These are phyloP conservation scores for Propithecus perrieri DNA, from an alignment of 2,797 vertebrate species.

Conservation along the genomic window DNA sequence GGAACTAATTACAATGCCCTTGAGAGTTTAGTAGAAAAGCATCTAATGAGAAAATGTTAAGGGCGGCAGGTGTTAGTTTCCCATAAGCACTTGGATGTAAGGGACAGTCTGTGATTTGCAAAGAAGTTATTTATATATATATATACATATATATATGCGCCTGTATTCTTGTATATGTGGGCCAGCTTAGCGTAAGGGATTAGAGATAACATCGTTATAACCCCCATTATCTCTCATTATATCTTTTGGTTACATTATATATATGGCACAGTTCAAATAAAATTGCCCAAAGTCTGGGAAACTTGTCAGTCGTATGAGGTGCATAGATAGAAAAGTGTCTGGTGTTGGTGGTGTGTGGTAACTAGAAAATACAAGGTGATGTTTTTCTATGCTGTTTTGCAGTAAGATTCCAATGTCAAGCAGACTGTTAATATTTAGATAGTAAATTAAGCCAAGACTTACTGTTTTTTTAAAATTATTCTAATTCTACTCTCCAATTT, in stretches of 20 bases:
- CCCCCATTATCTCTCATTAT: not conserved
- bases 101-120: not conserved
- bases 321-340: not conserved
- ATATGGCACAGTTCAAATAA: not conserved
- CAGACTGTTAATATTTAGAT: not conserved
- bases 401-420: not conserved
- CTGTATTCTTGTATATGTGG: not conserved
- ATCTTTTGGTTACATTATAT: not conserved
- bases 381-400: not conserved
- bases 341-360: not conserved
- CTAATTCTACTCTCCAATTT: constrained; percentile 29
- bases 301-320: not conserved
- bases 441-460: not conserved
- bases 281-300: not conserved
- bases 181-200: not conserved
- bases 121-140: not conserved
- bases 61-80: constrained; percentile 56
- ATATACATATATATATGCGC: not conserved
- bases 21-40: constrained; percentile 66
- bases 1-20: constrained; percentile 71
- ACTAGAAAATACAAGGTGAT: not conserved
- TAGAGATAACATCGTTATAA: not conserved
- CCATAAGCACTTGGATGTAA: constrained; percentile 46
- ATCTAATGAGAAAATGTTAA: constrained; percentile 70
- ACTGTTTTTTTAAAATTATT: not conserved